Conservation (phyloP, 1,140 invertebrate genomes). For the Caenorhabditis remanei region DNA sequence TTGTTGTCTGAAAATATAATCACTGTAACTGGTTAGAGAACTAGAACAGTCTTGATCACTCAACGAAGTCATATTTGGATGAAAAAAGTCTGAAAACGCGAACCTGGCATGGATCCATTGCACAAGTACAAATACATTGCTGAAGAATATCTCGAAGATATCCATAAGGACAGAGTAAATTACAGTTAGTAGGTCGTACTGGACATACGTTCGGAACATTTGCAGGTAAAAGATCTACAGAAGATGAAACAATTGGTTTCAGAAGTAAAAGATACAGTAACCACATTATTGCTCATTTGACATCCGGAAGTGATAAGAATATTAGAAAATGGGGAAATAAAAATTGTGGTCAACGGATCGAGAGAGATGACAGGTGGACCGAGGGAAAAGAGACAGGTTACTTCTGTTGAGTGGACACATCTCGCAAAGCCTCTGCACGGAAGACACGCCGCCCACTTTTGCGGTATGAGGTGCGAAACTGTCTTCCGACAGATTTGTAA, state of each 20-base stretch:
- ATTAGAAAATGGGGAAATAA: neutral
- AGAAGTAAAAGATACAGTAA: conserved; percentile 43
- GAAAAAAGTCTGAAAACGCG: too few species aligned
- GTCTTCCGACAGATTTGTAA: conserved; percentile 52
- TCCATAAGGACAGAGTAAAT: conserved; percentile 38
- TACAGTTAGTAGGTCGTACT: conserved; percentile 26
- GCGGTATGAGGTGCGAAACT: conserved; percentile 50
- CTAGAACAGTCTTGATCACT: too few species aligned
- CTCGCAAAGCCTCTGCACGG: conserved; percentile 9
- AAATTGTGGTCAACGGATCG: neutral
- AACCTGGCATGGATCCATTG: conserved; percentile 51
- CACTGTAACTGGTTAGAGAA: neutral
- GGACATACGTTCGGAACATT: conserved; percentile 33
- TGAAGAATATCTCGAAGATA: conserved; percentile 10
- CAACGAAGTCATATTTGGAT: too few species aligned
- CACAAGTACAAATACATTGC: conserved; percentile 51
- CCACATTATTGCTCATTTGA: conserved; percentile 49
- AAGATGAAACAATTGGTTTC: neutral
- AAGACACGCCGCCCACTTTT: conserved; percentile 50
- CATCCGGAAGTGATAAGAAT: conserved; percentile 52
- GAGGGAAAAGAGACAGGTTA: conserved; percentile 44
- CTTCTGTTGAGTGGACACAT: conserved; percentile 49
- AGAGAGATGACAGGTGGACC: conserved; percentile 34
- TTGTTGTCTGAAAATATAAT: conserved; percentile 3
- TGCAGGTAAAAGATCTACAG: conserved; percentile 35